Evolutionary conservation across 2,888 invertebrate genomes (phyloP).

Genomic region (Gordius sp.): DNA sequence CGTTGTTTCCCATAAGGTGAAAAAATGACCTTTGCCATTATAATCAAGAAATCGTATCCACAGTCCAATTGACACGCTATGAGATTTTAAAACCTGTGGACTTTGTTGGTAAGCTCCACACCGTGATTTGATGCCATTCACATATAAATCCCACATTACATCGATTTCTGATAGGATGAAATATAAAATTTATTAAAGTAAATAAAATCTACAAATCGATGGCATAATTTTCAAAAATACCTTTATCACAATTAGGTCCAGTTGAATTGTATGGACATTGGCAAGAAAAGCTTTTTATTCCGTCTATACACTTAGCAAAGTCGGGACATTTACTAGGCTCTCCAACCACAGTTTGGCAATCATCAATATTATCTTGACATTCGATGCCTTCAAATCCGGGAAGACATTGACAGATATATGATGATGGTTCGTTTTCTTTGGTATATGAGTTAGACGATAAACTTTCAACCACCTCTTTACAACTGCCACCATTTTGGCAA

Average conservation of each 20-base stretch:
- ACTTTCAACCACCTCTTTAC: conserved; percentile 46
- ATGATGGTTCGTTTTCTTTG: not conserved
- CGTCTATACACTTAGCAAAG: conserved; percentile 26
- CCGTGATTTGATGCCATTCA: conserved; percentile 54
- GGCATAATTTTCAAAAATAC: conserved; percentile 31
- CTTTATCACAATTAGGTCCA: conserved; percentile 79
- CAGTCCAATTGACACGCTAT: conserved; percentile 58
- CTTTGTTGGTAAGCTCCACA: conserved; percentile 72
- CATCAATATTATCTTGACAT: conserved; percentile 25
- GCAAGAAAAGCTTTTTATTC: conserved; percentile 54
- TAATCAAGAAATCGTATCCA: conserved; percentile 81
- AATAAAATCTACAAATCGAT: not conserved
- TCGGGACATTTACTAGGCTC: conserved; percentile 23
- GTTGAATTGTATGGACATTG: conserved; percentile 86
- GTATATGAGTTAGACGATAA: not conserved
- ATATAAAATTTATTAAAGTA: conserved; percentile 1
- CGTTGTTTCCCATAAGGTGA: conserved; percentile 37
- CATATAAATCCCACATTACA: conserved; percentile 35
- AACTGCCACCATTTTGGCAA: conserved; percentile 72
- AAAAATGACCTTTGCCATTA: conserved; percentile 51
- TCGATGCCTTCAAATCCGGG: conserved; percentile 28
- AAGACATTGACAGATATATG: conserved; percentile 54
- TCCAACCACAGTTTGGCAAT: conserved; percentile 21
- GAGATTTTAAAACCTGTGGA: conserved; percentile 51
- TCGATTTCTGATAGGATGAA: conserved; percentile 9